Evolutionary conservation across 2,797 vertebrate genomes (phyloP), one percentile per base, ranked within the genome.

Genomic region (Oryzias dopingdopingensis): DNA sequence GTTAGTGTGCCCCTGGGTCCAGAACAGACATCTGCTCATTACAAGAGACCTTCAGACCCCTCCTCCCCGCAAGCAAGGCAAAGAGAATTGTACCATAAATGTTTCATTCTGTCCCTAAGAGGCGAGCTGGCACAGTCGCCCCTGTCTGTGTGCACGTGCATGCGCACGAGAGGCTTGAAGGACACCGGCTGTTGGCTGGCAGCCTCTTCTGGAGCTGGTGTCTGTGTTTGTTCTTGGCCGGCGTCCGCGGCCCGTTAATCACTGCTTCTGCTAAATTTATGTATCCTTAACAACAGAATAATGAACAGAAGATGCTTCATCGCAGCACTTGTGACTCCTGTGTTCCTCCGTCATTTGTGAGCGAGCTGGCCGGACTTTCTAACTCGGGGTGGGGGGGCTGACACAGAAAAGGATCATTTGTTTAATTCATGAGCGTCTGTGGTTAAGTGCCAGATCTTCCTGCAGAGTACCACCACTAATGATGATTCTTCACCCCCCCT

Each of bases 391-490:
- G n/a, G 22, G 83, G 87, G 82, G 83, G 83, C 79, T 86, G 87
- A 89, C 84, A 85, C 79, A 80, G 82, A 88, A 86, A 90, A 62
- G 70, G 84, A 88, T 91, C 65, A 89, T 90, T 90, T 89, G 88
- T 90, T 90, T 90, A 92, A 91, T 89, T 91, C 89, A 90, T 86
- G 88, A 90, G 82, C 55, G 72, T 85, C 81, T 87, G 79, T 83
- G 81, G 83, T 87, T 86, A 85, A 88, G 89, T 88, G 85, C 80
- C 82, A 81, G 77, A 84, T 88, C 69, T 79, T 86, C 85, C 85
- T 69, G 51, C 71, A 48, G 79, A 79, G 87, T 77, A 74, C 76
- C 79, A 70, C 72, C 52, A 1, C 83, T 90, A 89, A 88, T 88
- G 84, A 80, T 76, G 72, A 58, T 40, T 72, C 23, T 62, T 56